A percentile compares a stretch with the other conserved stretches of the same genome.
These are phyloP conservation scores for Sinella curviseta DNA, from an alignment of 1,140 invertebrate species.

Conservation along the genomic window DNA sequence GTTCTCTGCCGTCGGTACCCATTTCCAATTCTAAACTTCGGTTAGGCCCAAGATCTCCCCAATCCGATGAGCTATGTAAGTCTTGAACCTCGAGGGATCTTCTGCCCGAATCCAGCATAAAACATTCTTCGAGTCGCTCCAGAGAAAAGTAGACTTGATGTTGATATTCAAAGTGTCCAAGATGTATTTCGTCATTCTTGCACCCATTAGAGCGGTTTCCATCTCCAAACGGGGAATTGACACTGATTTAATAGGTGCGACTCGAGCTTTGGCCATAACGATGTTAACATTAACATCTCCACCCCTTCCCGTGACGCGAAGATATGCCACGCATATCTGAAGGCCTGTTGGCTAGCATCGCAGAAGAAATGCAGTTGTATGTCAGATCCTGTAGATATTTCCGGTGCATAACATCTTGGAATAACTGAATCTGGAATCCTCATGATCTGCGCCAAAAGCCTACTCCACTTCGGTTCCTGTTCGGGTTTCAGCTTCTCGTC, in stretches of 20 bases:
- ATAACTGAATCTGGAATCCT: slow-evolving; percentile 32
- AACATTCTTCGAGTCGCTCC: slow-evolving; percentile 36
- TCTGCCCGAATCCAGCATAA: slow-evolving; percentile 33
- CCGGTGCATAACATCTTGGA: slow-evolving; percentile 35
- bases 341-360: slow-evolving; percentile 31
- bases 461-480: background rate
- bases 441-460: background rate
- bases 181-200: slow-evolving; percentile 33
- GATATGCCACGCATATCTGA: slow-evolving; percentile 31
- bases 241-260: slow-evolving; percentile 48
- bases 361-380: slow-evolving; percentile 39
- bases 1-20: slow-evolving; percentile 44
- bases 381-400: background rate
- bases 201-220: slow-evolving; percentile 50
- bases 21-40: slow-evolving; percentile 37
- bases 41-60: slow-evolving; percentile 45
- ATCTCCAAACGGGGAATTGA: slow-evolving; percentile 53
- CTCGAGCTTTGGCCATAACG: slow-evolving; percentile 50
- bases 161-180: slow-evolving; percentile 8
- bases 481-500: slow-evolving; percentile 33
- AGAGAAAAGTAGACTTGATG: slow-evolving; percentile 28
- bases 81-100: slow-evolving; percentile 30
- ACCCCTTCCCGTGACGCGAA: background rate
- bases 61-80: slow-evolving; percentile 45
- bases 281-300: slow-evolving; percentile 34